Percentiles rank a stretch among this genome's conserved stretches.
Evolutionary conservation across 2,113 vertebrate species (phyloP).

Genomic region (Peromyscus maniculatus): DNA sequence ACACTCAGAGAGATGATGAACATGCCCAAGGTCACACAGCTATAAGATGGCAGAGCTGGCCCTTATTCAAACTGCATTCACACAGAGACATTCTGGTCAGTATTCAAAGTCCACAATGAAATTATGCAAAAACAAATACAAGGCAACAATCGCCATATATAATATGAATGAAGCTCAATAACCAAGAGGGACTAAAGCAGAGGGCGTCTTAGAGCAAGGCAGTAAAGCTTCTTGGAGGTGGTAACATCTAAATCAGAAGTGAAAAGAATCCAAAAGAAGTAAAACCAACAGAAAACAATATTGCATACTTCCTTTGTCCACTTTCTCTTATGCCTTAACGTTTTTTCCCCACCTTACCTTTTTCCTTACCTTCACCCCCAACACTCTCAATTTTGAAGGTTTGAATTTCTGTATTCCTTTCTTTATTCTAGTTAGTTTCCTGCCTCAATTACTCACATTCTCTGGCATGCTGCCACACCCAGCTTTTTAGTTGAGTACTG

Average conservation of each 20-base stretch:
- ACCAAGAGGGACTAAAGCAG: not conserved
- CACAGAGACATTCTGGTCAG: not conserved
- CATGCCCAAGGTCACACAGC: constrained; percentile 4
- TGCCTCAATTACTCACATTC: not conserved
- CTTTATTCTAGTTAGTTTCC: not conserved
- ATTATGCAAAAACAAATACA: not conserved
- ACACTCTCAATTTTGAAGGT: not conserved
- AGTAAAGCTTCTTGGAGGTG: not conserved
- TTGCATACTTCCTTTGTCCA: not conserved
- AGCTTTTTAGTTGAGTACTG: not conserved
- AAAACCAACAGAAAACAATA: not conserved
- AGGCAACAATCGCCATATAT: not conserved
- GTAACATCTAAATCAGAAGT: not conserved
- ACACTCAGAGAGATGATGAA: not conserved
- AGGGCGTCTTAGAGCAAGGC: not conserved
- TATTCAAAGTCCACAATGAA: not conserved
- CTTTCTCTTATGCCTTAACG: not conserved
- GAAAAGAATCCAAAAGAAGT: not conserved
- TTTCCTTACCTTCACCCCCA: not conserved
- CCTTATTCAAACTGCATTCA: not conserved
- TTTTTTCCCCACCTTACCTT: not conserved
- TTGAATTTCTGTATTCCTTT: not conserved
- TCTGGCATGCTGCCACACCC: not conserved
- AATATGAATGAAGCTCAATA: not conserved
- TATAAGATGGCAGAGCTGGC: not conserved